phyloP scores from a whole-genome alignment of 2,113 vertebrate species.

The Oxygymnocypris stewartii region DNA sequence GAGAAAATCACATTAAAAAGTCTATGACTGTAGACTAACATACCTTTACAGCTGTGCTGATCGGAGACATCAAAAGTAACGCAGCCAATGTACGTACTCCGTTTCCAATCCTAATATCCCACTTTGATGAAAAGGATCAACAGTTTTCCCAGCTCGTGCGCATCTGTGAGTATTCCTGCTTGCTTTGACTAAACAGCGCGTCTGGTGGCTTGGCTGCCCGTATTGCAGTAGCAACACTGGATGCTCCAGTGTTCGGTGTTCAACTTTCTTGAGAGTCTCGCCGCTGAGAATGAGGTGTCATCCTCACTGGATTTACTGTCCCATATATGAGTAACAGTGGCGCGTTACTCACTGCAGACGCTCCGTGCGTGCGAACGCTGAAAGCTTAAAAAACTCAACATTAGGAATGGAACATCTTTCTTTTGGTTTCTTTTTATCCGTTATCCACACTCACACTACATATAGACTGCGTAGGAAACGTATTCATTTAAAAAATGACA shows the following conservation, averaged over 20 bases:
- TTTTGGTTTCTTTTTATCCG: background rate
- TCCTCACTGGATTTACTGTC: background rate
- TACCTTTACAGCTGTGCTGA: conserved; percentile 57
- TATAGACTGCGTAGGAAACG: background rate
- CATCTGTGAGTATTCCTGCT: conserved; percentile 42
- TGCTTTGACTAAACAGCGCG: background rate
- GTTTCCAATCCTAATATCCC: conserved; percentile 35
- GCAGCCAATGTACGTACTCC: background rate
- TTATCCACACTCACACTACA: background rate
- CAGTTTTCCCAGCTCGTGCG: conserved; percentile 37
- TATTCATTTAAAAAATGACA: background rate
- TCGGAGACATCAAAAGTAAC: conserved; percentile 50
- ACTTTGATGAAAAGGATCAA: background rate
- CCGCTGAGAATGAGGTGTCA: background rate
- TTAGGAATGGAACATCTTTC: background rate
- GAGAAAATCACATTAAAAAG: background rate
- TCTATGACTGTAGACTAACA: background rate
- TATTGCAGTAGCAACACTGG: background rate
- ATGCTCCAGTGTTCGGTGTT: background rate
- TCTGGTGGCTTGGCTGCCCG: conserved; percentile 3
- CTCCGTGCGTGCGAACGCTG: background rate
- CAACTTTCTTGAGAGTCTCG: conserved; percentile 5
- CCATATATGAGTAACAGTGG: conserved; percentile 16
- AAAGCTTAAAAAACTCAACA: background rate
- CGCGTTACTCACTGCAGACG: conserved; percentile 1